Conservation (phyloP, 1,140 invertebrate genomes). For the Papilio machaon region DNA sequence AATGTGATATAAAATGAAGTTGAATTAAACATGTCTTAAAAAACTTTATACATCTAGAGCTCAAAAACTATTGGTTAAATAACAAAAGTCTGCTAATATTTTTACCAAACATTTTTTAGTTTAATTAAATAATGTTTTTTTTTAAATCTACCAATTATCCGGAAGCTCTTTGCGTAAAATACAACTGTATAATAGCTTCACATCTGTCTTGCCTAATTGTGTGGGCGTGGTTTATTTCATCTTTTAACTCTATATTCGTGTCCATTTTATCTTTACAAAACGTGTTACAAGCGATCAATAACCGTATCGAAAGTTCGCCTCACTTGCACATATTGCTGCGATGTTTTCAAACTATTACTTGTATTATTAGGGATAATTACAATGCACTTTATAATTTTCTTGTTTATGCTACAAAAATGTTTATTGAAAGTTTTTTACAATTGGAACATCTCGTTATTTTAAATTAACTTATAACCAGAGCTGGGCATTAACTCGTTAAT, state of each 20-base stretch:
- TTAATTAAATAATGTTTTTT: too few species aligned
- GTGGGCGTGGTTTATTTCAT: background rate
- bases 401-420: background rate
- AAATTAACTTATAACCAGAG: too few species aligned
- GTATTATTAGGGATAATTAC: background rate
- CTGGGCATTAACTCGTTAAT: too few species aligned
- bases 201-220: background rate
- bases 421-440: background rate
- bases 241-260: background rate
- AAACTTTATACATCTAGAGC: background rate
- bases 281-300: background rate
- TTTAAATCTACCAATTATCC: too few species aligned
- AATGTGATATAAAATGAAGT: background rate
- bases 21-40: background rate
- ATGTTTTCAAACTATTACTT: constrained; percentile 7
- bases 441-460: too few species aligned
- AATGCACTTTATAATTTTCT: background rate
- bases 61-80: too few species aligned
- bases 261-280: background rate
- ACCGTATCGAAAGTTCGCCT: background rate
- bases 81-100: too few species aligned
- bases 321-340: background rate
- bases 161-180: background rate
- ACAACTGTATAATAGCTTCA: too few species aligned
- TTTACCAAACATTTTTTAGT: too few species aligned